Base-by-base conservation (phyloP, 92 coral and sea anemone genomes). In the Epizoanthus rinbou region DNA sequence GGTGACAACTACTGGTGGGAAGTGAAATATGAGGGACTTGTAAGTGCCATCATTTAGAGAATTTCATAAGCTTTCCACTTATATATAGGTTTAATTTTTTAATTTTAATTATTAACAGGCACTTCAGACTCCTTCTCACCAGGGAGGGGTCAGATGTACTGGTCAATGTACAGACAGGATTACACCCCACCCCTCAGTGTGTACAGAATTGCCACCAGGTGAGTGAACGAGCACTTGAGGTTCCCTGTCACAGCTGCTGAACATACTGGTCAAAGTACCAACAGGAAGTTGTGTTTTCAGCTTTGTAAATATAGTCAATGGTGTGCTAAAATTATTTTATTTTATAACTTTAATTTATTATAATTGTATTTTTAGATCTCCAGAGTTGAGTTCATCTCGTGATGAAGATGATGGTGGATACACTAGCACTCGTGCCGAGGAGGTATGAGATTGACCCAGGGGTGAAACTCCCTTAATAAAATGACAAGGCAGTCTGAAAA, bases 121-220 rank as follows among this genome's bases (percentile, higher is more conserved):
- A 64, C 91, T 3, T 78, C 97, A 41, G 97, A 93, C 68, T 76
- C 92, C 13, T 56, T 84, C 19, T 76, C 93, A 15, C 78, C 91
- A 57, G 87, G 94, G 18, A 85, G 94, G 73, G 91, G 96, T 17
- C 91, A 88, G 35, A 66, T 87, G 33, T 92, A 85, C 31, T 90
- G 98, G 98, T 90, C 98, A 18, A 88, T 95, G 7, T 95, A 91
- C 63, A 78, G 93, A 33, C 85, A 85, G 11, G 98, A 91, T 74
- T 95, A 89, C 85, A 91, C 95, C 50, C 93, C 98, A 25, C 98
- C 95, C 39, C 91, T 96, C 56, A 91, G 86, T 83, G 98, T 95
- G 10, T 95, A 95, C 88, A 93, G 97, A 83, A 88, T 93, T 86
- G 98, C 98, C 28, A 89, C 98, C 54, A 93, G 98, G 98, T 95